phyloP scores from a whole-genome alignment of 1,140 invertebrate genomes.

The Trachelipus rathkii region DNA sequence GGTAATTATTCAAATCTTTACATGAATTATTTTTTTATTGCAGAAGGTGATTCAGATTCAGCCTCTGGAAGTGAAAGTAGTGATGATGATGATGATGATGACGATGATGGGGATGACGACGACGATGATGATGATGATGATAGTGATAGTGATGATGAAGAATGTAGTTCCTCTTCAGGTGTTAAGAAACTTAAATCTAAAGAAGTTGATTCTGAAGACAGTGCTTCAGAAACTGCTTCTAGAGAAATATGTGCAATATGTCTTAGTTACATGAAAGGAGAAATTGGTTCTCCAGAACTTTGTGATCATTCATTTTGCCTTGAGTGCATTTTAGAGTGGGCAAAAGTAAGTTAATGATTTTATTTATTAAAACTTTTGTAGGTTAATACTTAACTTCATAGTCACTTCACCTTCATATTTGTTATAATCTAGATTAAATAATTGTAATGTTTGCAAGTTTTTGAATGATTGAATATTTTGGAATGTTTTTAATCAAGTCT shows the following conservation, averaged over 20 bases:
- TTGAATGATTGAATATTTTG: no score
- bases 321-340: slow-evolving; percentile 85
- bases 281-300: slow-evolving; percentile 73
- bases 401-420: no score
- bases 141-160: not conserved
- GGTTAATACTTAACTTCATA: no score
- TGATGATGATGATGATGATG: no score
- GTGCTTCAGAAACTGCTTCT: not conserved
- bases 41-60: no score
- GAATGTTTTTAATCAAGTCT: no score
- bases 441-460: no score
- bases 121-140: not conserved
- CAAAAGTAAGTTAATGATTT: slow-evolving; percentile 57
- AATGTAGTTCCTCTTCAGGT: not conserved
- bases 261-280: slow-evolving; percentile 56
- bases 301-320: slow-evolving; percentile 87
- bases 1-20: no score
- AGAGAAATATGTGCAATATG: slow-evolving; percentile 57
- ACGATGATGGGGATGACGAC: not conserved
- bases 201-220: not conserved
- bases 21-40: no score
- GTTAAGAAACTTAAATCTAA: not conserved
- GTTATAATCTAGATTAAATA: no score
- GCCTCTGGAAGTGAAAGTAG: no score
- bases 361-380: no score